phyloP scores from a whole-genome alignment of 2,797 vertebrate genomes.

The Lutjanus argentimaculatus region DNA sequence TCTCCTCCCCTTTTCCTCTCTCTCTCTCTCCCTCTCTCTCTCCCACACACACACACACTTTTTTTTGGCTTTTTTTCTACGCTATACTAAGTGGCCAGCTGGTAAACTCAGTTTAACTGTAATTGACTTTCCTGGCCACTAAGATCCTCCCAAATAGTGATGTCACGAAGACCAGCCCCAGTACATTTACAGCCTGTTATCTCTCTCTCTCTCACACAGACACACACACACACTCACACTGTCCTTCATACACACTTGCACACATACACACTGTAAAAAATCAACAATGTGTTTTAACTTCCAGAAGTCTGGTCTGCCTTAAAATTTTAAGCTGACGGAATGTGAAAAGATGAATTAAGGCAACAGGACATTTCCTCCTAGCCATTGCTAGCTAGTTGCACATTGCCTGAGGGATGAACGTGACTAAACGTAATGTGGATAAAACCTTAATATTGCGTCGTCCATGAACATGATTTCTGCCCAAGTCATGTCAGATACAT shows the following conservation, averaged over 20 bases:
- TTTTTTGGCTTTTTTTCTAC: slow-evolving; percentile 37
- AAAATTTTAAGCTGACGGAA: too few relatives aligned
- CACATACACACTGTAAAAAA: slow-evolving; percentile 17
- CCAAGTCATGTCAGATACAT: too few relatives aligned
- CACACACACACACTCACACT: neutral
- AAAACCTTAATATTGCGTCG: too few relatives aligned
- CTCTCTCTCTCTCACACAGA: slow-evolving; percentile 16
- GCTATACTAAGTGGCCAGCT: slow-evolving; percentile 74
- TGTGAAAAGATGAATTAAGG: too few relatives aligned
- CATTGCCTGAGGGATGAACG: too few relatives aligned
- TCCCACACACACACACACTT: slow-evolving; percentile 26
- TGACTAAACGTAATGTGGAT: too few relatives aligned
- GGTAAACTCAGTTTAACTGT: slow-evolving; percentile 86
- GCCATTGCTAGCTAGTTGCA: too few relatives aligned
- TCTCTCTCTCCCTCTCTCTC: slow-evolving; percentile 65
- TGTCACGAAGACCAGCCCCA: slow-evolving; percentile 76
- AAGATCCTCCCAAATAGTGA: slow-evolving; percentile 83
- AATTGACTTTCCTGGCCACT: slow-evolving; percentile 87
- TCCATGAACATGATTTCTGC: too few relatives aligned
- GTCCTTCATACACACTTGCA: neutral
- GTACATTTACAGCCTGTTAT: slow-evolving; percentile 51
- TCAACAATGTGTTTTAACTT: too few relatives aligned
- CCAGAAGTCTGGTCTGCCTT: too few relatives aligned
- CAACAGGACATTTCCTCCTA: too few relatives aligned
- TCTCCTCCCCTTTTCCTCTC: slow-evolving; percentile 82